phyloP scores from a whole-genome alignment of 2,797 vertebrate genomes.

The Remorina albescens region DNA sequence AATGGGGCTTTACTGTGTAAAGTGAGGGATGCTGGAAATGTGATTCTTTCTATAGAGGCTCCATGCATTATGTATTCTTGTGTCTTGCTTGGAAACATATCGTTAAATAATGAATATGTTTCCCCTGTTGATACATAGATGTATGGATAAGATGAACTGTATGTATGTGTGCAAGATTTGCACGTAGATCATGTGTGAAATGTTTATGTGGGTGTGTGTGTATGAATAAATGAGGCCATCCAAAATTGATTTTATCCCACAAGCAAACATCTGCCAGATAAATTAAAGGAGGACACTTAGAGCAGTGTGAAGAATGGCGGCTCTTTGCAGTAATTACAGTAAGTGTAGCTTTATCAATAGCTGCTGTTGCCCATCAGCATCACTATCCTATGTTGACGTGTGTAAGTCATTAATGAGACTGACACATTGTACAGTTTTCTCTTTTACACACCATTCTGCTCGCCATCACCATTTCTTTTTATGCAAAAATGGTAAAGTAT shows the following conservation, averaged over 20 bases:
- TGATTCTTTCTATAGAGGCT: constrained; percentile 29
- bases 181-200: constrained; percentile 16
- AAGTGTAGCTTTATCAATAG: background rate
- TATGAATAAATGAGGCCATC: constrained; percentile 32
- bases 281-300: constrained; percentile 22
- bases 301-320: background rate
- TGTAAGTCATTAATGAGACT: background rate
- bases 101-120: constrained; percentile 75
- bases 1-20: constrained; percentile 4
- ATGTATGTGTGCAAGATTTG: background rate
- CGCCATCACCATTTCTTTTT: background rate
- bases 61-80: constrained; percentile 62
- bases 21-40: constrained; percentile 21
- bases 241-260: constrained; percentile 46
- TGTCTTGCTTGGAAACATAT: constrained; percentile 49
- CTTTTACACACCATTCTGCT: background rate
- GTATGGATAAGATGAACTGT: constrained; percentile 38
- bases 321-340: constrained; percentile 9
- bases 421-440: background rate
- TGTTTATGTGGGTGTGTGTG: constrained; percentile 1
- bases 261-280: constrained; percentile 27
- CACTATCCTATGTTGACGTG: too few species aligned
- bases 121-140: constrained; percentile 44
- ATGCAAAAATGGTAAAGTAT: constrained; percentile 7
- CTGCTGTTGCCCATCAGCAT: constrained; percentile 5